Base-by-base conservation (phyloP, 2,797 vertebrate species). In the Dermochelys coriacea region DNA sequence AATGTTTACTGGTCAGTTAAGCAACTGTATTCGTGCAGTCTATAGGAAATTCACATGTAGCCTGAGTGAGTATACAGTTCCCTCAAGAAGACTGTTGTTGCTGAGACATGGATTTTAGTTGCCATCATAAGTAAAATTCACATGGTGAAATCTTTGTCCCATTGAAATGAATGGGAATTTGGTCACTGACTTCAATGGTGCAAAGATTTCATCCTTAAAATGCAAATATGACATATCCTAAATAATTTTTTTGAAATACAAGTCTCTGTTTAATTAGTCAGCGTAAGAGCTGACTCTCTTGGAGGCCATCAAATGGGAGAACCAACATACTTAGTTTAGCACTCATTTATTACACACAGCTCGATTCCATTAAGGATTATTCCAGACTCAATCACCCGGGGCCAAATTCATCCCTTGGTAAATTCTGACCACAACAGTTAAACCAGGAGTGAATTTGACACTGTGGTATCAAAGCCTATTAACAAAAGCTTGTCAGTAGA, bases 171-270 rank as follows among this genome's bases (percentile, higher is more conserved):
- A 84, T 85, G 47, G 2, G 3, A 90, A 59, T 82, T 90, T 78
- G 81, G 10, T 3, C 19, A 80, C 45, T 90, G 68, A 83, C 82
- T 91, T 74, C 64, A 78, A 12, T 51, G 6, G 64, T 64, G 80
- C 51, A 87, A 90, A 11, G 0, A 59, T 84, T 94, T 93, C 11
- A 41, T 8, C 74, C 54, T 90, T 89, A 55, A 37, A 89, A 91
- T 47, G 27, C 10, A 95, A 91, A 78, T 80, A 25, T 1, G 50
- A 92, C n/a, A 77, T 95, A 94, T 84, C 57, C 87, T 90, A 93
- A 88, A 80, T 31, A 87, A 16, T 2, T 10, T 54, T 88, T 34
- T 83, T 85, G 59, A 31, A 88, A 89, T 93, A 52, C 5, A 87
- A 82, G 89, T 77, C 54, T 77, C 78, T 27, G 15, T 77, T 54